These are phyloP conservation scores for Gobio occitaniae DNA, from an alignment of 2,797 vertebrate genomes.

Conservation along the genomic window DNA sequence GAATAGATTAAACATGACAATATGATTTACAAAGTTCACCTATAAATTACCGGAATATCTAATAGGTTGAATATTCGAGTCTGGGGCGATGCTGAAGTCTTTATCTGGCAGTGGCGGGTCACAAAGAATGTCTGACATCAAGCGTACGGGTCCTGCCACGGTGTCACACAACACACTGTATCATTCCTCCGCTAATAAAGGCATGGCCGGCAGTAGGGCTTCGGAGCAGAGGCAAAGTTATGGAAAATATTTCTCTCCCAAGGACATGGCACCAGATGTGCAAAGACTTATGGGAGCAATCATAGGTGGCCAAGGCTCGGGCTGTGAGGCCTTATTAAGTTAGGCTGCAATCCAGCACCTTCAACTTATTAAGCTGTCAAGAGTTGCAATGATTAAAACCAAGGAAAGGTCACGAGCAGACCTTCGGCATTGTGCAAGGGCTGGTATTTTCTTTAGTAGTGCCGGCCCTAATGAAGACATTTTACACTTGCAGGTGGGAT, in stretches of 20 bases:
- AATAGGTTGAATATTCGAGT: conserved; percentile 71
- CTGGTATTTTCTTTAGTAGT: conserved; percentile 91
- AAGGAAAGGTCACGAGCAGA: conserved; percentile 95
- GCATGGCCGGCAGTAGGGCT: conserved; percentile 74
- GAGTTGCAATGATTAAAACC: conserved; percentile 99
- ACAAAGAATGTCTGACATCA: conserved; percentile 69
- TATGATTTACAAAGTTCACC: conserved; percentile 79
- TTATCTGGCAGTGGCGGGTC: conserved; percentile 39
- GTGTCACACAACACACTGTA: conserved; percentile 81
- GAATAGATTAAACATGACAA: conserved; percentile 75
- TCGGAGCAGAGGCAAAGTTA: conserved; percentile 90
- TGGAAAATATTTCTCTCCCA: conserved; percentile 96
- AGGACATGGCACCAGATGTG: conserved; percentile 95
- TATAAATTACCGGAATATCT: conserved; percentile 77
- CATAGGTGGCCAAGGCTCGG: conserved; percentile 94
- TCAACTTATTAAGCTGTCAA: conserved; percentile 99
- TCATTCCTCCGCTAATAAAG: conserved; percentile 89
- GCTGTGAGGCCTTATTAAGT: conserved; percentile 96
- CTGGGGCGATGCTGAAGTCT: conserved; percentile 56
- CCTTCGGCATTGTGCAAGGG: conserved; percentile 89
- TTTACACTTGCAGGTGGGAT: conserved; percentile 83
- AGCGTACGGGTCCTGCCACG: conserved; percentile 68
- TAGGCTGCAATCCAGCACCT: conserved; percentile 97
- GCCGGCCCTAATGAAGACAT: conserved; percentile 89
- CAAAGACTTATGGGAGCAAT: conserved; percentile 99